A percentile compares a stretch with the other conserved stretches of the same genome.
These are phyloP conservation scores for Cepphus grylle DNA, from an alignment of 2,113 vertebrate genomes.

Conservation along the genomic window DNA sequence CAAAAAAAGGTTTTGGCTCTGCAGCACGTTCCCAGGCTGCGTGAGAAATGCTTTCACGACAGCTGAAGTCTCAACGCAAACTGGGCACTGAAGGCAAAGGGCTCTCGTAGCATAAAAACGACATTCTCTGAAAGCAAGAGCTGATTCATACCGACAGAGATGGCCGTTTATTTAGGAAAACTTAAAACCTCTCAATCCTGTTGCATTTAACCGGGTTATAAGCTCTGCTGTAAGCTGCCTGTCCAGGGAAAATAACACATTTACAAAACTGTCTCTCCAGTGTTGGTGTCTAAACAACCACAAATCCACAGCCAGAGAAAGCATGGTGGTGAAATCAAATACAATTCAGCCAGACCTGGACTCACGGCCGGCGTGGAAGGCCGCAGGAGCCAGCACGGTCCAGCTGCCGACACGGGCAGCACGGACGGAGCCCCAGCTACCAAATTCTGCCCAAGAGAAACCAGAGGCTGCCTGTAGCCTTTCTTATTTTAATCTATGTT, in stretches of 20 bases:
- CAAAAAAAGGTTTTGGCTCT: background rate
- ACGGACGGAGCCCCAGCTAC: background rate
- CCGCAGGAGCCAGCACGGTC: background rate
- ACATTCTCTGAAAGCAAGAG: background rate
- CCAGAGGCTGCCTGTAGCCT: background rate
- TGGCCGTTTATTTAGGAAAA: background rate
- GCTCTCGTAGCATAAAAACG: background rate
- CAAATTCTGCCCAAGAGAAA: background rate
- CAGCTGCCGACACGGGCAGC: accelerated
- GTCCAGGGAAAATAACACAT: background rate
- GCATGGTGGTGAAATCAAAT: background rate
- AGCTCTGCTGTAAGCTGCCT: background rate
- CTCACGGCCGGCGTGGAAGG: accelerated
- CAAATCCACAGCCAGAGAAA: background rate
- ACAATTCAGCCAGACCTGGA: background rate
- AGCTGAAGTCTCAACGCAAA: constrained; percentile 48
- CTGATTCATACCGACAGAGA: background rate
- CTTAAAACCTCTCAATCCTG: background rate
- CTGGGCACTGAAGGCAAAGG: background rate
- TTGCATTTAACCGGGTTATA: background rate
- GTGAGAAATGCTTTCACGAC: constrained; percentile 1
- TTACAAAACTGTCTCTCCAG: background rate
- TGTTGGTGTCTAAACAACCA: background rate
- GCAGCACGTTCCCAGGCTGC: background rate
- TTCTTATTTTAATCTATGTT: constrained; percentile 32